Evolutionary conservation across 2,113 vertebrate species (phyloP).

Genomic region (Aphyosemion australe): DNA sequence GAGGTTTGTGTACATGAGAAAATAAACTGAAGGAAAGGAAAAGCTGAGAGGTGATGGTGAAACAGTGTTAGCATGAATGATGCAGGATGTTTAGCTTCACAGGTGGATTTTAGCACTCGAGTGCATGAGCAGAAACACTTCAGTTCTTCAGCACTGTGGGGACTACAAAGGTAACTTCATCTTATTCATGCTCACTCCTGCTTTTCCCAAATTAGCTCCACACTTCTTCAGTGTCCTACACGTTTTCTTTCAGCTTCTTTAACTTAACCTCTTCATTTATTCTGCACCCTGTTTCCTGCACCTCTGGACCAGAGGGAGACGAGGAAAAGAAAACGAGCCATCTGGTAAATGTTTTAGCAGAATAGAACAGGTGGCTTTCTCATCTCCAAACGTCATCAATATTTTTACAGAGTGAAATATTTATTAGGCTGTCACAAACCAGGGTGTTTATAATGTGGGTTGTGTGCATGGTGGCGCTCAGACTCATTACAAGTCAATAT

Average conservation of each 20-base stretch:
- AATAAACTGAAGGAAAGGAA: background rate
- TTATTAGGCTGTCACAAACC: conserved; percentile 63
- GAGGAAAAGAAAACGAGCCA: conserved; percentile 20
- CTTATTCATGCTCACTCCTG: conserved; percentile 7
- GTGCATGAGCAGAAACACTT: background rate
- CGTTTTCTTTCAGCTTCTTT: too few relatives aligned
- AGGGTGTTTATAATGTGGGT: conserved; percentile 58
- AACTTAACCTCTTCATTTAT: conserved; percentile 4
- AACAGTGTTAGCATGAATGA: conserved; percentile 18
- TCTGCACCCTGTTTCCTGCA: background rate
- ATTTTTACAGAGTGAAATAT: conserved; percentile 62
- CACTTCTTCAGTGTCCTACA: background rate
- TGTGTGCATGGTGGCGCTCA: conserved; percentile 53
- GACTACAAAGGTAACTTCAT: background rate
- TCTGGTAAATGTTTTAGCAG: conserved; percentile 55
- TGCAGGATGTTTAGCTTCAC: conserved; percentile 15
- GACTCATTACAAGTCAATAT: conserved; percentile 67
- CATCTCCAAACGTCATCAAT: conserved; percentile 42
- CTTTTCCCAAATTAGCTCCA: conserved; percentile 30
- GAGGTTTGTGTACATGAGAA: too few relatives aligned
- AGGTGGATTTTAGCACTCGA: conserved; percentile 8
- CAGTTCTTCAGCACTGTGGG: background rate
- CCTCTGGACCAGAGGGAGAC: conserved; percentile 4
- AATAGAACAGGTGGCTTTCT: conserved; percentile 63
- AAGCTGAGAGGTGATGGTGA: conserved; percentile 9